A percentile compares a stretch with the other conserved stretches of the same genome.
phyloP scores from a whole-genome alignment of 2,113 vertebrate species.

The Athene cunicularia region DNA sequence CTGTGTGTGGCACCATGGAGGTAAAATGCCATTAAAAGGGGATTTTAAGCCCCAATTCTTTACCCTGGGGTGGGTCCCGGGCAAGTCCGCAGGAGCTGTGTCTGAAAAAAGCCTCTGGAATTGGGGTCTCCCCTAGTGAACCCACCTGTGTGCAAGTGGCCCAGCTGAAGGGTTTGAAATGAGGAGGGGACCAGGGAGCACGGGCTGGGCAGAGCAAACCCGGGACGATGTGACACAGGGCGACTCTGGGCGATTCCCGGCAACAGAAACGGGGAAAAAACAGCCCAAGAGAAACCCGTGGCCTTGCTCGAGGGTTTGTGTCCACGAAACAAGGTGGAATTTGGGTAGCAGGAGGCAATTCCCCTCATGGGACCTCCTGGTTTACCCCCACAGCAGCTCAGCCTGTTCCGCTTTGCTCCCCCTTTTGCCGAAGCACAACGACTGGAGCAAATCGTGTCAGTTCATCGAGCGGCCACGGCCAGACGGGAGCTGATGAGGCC shows the following conservation, averaged over 20 bases:
- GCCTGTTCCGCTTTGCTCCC: background rate
- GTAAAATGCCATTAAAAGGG: background rate
- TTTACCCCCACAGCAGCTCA: background rate
- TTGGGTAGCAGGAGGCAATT: background rate
- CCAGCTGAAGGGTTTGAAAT: fast-evolving
- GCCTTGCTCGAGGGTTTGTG: background rate
- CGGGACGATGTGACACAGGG: background rate
- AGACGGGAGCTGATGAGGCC: background rate
- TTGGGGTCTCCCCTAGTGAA: fast-evolving
- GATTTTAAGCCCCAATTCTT: background rate
- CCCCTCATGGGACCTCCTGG: background rate
- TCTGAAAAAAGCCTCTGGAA: background rate
- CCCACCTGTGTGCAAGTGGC: fast-evolving
- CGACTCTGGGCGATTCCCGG: background rate
- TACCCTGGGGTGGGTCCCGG: too few species aligned
- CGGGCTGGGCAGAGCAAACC: background rate
- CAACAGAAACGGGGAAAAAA: fast-evolving
- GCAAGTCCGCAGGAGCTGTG: background rate
- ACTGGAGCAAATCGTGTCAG: background rate
- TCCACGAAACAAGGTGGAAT: background rate
- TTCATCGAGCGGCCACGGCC: fast-evolving
- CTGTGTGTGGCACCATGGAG: fast-evolving
- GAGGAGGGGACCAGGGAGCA: background rate
- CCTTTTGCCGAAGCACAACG: background rate
- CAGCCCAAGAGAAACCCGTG: background rate